These are phyloP conservation scores for Leptinotarsa juncta DNA, from an alignment of 2,888 invertebrate genomes.

Conservation along the genomic window DNA sequence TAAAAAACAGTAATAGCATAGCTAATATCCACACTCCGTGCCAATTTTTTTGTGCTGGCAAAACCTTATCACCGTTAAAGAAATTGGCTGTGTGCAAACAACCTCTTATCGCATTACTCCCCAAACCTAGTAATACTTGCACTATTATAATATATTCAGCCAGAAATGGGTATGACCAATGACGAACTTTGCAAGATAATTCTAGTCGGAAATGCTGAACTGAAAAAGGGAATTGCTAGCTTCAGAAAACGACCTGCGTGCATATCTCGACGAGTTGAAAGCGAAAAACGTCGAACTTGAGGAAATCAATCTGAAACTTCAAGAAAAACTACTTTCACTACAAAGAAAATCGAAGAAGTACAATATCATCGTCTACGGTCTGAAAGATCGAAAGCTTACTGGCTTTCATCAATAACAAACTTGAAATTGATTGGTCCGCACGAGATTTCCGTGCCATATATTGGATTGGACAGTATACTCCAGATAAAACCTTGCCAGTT, in stretches of 20 bases:
- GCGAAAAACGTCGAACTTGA: not conserved
- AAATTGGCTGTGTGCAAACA: not conserved
- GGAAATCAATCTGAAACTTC: not conserved
- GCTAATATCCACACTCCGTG: too few relatives aligned
- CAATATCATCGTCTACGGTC: not conserved
- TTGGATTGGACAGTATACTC: too few relatives aligned
- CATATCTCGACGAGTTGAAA: not conserved
- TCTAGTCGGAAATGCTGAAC: not conserved
- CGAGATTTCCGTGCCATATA: conserved; percentile 6
- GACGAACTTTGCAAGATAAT: not conserved
- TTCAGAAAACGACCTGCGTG: not conserved
- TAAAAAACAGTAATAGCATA: too few relatives aligned
- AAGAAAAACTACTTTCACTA: not conserved
- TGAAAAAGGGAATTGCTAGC: not conserved
- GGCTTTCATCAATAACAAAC: not conserved
- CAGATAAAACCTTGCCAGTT: too few relatives aligned
- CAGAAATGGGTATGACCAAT: not conserved
- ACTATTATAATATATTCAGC: not conserved
- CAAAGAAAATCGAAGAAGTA: not conserved
- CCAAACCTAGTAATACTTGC: not conserved
- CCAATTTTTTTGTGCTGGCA: not conserved
- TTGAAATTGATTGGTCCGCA: not conserved
- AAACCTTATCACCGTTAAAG: not conserved
- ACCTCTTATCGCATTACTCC: not conserved
- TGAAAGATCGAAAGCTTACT: not conserved